Evolutionary conservation across 2,888 invertebrate species (phyloP), one percentile per base, ranked within the genome.

Genomic region (Leptothorax acervorum): DNA sequence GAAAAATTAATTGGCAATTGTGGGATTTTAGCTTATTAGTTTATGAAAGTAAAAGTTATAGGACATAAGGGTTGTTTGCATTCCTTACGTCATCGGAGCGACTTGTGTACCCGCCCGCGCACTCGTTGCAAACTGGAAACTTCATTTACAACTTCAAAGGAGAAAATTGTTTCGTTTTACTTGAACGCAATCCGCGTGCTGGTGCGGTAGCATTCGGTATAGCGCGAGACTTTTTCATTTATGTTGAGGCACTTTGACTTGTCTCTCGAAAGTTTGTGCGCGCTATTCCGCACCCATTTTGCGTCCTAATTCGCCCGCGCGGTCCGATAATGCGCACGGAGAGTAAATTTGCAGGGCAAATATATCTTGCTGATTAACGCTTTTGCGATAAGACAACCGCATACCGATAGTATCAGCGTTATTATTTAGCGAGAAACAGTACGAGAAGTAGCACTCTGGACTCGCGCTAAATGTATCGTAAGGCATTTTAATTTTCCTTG

Each of bases 321-420:
- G 23, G 23, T 74, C 28, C 62, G 55, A n/a, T 53, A 35, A 57
- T 55, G 18, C 28, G 55, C 15, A n/a, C 28, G 62, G n/a, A 35
- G 55, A 63, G 74, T 51, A 83, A 85, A 62, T 79, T 79, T 39
- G 18, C n/a, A 8, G 45, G 12, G 3, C n/a, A 63, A 57, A 70
- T 68, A 39, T 79, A 75, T 42, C 81, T 81, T 70, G 63, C 31
- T 35, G 63, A 75, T 85, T 85, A 85, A 66, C 35, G 28, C 51
- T 23, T 28, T 39, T 15, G 28, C 23, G 23, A 65, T 53, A 39
- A 63, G 12, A 63, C 23, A 18, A 12, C 11, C 39, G 28, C 28
- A 28, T 28, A 4, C 28, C 48, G 15, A 70, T 12, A 55, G 15
- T 15, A 5, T 39, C 15, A 55, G 39, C 28, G 11, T 45, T 48